Base-by-base conservation (phyloP, 2,797 vertebrate genomes). In the Leuciscus waleckii region DNA sequence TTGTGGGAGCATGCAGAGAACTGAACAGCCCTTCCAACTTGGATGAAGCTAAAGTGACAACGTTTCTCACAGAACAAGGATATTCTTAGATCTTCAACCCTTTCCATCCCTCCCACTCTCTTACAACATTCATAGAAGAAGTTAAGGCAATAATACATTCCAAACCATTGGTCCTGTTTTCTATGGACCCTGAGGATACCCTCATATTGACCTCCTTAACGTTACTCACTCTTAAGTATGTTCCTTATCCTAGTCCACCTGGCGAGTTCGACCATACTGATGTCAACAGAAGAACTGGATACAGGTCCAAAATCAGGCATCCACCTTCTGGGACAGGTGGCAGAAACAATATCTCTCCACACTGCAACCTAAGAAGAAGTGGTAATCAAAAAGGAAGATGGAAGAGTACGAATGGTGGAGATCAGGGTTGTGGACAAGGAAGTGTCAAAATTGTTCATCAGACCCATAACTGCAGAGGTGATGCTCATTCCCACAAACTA, bases 211-310 rank as follows among this genome's bases (percentile, higher is more conserved):
- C 23, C 19, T 32, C 29, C 26, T 4, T 63, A 41, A 37, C 39
- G 37, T 51, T 68, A 29, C 58, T 73, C 23, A 61, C 70, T 26
- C 73, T 69, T 39, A 41, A 39, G 39, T 39, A 39, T 39, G 39
- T 7, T 49, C 46, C 71, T 37, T 46, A 13, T 49, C 76, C 46
- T 7, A 16, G 37, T 70, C 87, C 85, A 39, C 14, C 54, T 32
- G 79, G 49, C 2, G 41, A 83, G 3, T 80, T 83, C 21, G 23
- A 61, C 11, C 10, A 3, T 21, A 14, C 49, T 41, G n/a, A 67
- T 43, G 37, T 77, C 4, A 82, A 81, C 26, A 81, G 39, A 69
- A 32, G 13, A 13, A 88, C 63, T 67, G 56, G 75, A 86, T 21
- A 37, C 70, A 58, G 2, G 58, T 85, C 9, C 71, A 86, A 37